These are phyloP conservation scores for Cotesia glomerata DNA, from an alignment of 1,140 invertebrate genomes.

Conservation along the genomic window DNA sequence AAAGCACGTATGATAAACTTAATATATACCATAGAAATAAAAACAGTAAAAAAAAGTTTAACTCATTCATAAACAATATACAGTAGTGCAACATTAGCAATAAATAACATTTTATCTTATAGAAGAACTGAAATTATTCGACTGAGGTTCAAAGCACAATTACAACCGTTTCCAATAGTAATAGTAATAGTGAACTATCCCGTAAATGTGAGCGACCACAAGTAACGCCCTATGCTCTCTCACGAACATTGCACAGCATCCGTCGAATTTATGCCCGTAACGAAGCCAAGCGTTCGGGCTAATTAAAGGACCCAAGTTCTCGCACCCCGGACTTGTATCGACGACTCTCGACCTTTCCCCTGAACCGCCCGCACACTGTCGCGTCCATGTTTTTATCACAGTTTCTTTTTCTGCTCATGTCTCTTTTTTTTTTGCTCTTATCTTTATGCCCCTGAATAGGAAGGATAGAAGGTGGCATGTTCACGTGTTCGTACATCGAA, in stretches of 20 bases:
- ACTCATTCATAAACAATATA: neutral
- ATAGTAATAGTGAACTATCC: neutral
- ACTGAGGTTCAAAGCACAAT: neutral
- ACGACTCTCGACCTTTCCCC: slow-evolving; percentile 9
- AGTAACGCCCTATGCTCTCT: neutral
- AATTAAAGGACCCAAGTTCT: slow-evolving; percentile 30
- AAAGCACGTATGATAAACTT: too few species aligned
- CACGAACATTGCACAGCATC: slow-evolving; percentile 2
- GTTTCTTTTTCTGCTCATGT: slow-evolving; percentile 23
- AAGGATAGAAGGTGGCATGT: neutral
- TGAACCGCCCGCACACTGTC: neutral
- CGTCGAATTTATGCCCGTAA: slow-evolving; percentile 17
- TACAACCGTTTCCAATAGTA: neutral
- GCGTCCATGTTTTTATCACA: slow-evolving; percentile 23
- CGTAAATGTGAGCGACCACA: slow-evolving; percentile 9
- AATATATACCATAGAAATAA: neutral
- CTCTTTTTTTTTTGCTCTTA: slow-evolving; percentile 17
- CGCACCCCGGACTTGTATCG: slow-evolving; percentile 24
- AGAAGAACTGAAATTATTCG: neutral
- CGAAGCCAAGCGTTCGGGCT: slow-evolving; percentile 24
- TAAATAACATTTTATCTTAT: too few species aligned
- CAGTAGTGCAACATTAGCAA: too few species aligned
- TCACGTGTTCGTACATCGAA: slow-evolving; percentile 13
- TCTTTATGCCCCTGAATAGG: neutral
- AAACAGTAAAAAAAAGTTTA: neutral